These are phyloP conservation scores for Melanaphis sacchari DNA, from an alignment of 1,140 invertebrate genomes.

Conservation along the genomic window DNA sequence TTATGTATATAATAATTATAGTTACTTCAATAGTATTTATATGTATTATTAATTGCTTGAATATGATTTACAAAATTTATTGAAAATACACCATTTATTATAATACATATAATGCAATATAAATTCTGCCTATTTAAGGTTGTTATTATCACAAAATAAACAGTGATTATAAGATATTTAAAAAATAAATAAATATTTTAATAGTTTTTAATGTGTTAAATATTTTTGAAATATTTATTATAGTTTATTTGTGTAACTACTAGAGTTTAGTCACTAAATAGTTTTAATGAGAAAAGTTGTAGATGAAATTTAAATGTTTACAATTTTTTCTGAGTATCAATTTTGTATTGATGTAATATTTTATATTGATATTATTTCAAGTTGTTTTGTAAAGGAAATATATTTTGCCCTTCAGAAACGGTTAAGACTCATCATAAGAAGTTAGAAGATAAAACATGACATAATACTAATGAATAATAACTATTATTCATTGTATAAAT, in stretches of 20 bases:
- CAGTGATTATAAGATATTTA: not conserved
- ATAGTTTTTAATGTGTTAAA: not conserved
- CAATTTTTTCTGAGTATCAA: not conserved
- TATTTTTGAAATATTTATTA: not conserved
- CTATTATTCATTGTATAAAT: not conserved
- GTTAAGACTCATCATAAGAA: constrained; percentile 52
- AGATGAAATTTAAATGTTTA: not conserved
- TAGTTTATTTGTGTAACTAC: not conserved
- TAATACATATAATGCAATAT: not conserved
- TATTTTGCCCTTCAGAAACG: constrained; percentile 30
- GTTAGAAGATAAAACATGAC: constrained; percentile 5
- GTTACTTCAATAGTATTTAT: not conserved
- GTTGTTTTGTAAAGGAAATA: not conserved
- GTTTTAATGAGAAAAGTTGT: not conserved
- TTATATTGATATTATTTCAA: not conserved
- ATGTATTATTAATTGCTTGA: not conserved
- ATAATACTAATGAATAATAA: not conserved
- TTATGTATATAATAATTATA: not conserved
- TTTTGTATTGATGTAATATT: not conserved
- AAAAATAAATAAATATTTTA: no score
- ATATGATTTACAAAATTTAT: not conserved
- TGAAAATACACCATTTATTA: not conserved
- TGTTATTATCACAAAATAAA: not conserved
- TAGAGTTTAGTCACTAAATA: not conserved
- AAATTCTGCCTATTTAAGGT: not conserved